Evolutionary conservation across 2,113 vertebrate genomes (phyloP).

Genomic region (Coryphaenoides rupestris): DNA sequence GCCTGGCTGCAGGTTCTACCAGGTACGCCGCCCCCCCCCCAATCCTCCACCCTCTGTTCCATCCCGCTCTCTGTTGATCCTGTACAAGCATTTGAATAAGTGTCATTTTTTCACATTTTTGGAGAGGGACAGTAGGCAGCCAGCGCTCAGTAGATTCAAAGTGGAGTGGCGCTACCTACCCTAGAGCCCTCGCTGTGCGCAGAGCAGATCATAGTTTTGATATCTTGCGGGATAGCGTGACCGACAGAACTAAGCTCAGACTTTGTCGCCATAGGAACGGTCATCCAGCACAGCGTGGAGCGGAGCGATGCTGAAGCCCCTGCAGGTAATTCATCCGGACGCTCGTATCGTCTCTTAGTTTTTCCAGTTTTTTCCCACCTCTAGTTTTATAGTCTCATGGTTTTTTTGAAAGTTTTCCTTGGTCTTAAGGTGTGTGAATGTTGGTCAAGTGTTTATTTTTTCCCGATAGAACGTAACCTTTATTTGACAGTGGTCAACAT

Average conservation of each 20-base stretch:
- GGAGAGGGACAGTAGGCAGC: too few species aligned
- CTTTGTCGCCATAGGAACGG: conserved; percentile 32
- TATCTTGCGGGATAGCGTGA: not conserved
- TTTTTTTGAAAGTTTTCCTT: not conserved
- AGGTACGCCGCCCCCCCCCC: conserved; percentile 63
- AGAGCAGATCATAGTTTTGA: not conserved
- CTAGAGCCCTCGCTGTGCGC: too few species aligned
- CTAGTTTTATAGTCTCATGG: not conserved
- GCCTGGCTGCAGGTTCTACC: conserved; percentile 90
- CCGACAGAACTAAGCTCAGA: not conserved
- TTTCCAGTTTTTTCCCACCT: not conserved
- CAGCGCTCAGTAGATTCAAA: too few species aligned
- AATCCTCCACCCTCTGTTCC: not conserved
- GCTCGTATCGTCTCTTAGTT: not conserved
- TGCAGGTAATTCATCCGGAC: conserved; percentile 35
- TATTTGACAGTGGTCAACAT: too few species aligned
- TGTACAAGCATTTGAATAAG: too few species aligned
- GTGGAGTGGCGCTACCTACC: too few species aligned
- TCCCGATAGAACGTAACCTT: too few species aligned
- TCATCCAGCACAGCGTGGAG: conserved; percentile 36
- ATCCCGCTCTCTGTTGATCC: not conserved
- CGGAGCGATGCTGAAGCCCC: conserved; percentile 23
- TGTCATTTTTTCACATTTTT: too few species aligned
- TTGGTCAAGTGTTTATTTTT: too few species aligned
- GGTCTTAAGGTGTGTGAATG: too few species aligned